phyloP scores from a whole-genome alignment of 2,888 invertebrate genomes.

The Leptopilina drosophilae region DNA sequence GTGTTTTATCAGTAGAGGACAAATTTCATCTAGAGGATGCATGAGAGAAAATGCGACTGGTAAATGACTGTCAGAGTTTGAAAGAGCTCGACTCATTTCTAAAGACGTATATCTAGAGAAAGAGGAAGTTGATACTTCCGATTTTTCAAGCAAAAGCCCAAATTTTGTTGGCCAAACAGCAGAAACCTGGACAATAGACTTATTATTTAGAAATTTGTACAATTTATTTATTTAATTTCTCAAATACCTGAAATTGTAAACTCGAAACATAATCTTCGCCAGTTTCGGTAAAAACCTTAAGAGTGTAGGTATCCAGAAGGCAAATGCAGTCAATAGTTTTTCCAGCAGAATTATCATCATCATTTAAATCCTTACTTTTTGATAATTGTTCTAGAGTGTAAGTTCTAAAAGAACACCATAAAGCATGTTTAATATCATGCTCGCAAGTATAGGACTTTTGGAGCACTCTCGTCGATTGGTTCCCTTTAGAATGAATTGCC shows the following conservation, averaged over 20 bases:
- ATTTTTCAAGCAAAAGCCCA: constrained; percentile 90
- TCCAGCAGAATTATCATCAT: constrained; percentile 78
- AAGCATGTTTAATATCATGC: constrained; percentile 88
- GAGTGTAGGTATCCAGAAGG: constrained; percentile 85
- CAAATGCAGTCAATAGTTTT: constrained; percentile 84
- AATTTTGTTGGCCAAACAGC: constrained; percentile 91
- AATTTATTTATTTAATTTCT: constrained; percentile 28
- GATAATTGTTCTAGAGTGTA: constrained; percentile 78
- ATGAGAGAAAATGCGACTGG: constrained; percentile 91
- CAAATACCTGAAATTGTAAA: constrained; percentile 82
- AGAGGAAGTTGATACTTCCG: constrained; percentile 61
- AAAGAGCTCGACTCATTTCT: constrained; percentile 67
- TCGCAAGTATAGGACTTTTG: constrained; percentile 87
- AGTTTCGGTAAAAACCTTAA: constrained; percentile 87
- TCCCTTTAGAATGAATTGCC: constrained; percentile 80
- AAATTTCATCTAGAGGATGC: constrained; percentile 94
- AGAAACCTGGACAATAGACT: constrained; percentile 81
- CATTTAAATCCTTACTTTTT: constrained; percentile 78
- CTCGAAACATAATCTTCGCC: constrained; percentile 91
- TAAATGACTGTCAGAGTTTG: constrained; percentile 74
- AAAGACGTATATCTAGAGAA: constrained; percentile 66
- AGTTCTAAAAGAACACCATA: constrained; percentile 83
- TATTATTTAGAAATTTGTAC: not conserved
- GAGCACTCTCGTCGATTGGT: constrained; percentile 64
- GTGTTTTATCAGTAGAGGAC: constrained; percentile 87